Percentiles rank a stretch among this genome's conserved stretches.
Conservation (phyloP, 2,113 vertebrate genomes). For the Odobenus rosmarus region DNA sequence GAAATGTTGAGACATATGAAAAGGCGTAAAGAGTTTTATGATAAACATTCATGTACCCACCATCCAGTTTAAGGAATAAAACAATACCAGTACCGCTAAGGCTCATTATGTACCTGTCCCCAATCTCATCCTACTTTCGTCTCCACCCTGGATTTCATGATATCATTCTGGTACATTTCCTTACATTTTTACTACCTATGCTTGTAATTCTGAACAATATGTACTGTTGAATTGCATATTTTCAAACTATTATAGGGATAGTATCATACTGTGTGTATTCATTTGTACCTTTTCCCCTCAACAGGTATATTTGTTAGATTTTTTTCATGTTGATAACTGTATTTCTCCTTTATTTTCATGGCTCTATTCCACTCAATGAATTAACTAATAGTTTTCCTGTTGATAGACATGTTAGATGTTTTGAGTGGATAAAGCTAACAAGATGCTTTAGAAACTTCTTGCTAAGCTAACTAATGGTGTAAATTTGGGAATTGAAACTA, state of each 20-base stretch:
- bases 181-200: neutral
- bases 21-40: neutral
- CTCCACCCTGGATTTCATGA: neutral
- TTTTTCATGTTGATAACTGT: neutral
- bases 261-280: neutral
- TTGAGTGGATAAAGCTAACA: neutral
- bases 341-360: constrained; percentile 30
- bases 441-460: constrained; percentile 1
- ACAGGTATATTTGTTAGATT: neutral
- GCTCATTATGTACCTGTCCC: neutral
- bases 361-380: neutral
- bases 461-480: neutral
- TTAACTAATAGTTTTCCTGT: neutral
- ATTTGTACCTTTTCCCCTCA: neutral
- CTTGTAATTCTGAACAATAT: neutral
- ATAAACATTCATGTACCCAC: neutral
- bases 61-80: constrained; percentile 7
- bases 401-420: neutral
- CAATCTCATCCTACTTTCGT: neutral
- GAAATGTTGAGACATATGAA: constrained; percentile 41
- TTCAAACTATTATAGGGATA: neutral
- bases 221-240: neutral
- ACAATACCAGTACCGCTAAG: neutral
- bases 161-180: neutral
- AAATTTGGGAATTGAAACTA: constrained; percentile 1